Base-by-base conservation (phyloP, 2,888 invertebrate genomes). In the Lissonota sp. region DNA sequence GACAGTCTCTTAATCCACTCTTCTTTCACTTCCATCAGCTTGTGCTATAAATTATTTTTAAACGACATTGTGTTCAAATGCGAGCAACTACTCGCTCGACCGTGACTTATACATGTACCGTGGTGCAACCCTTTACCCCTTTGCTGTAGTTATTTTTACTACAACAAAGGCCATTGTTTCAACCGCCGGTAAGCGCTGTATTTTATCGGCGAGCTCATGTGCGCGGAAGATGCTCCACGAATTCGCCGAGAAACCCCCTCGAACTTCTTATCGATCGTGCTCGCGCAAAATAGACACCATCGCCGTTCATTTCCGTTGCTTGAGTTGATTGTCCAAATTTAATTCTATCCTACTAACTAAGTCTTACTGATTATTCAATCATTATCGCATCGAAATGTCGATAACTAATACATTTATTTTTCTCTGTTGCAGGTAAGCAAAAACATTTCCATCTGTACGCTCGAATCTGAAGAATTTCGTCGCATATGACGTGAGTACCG, bases 1-100 rank as follows among this genome's bases (percentile, higher is more conserved):
- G 78, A 72, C 64, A 74, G 73, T 63, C 82, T 69, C 83, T 82
- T 82, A 84, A 86, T 84, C 83, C 86, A 77, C 73, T 77, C 75
- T 67, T 81, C 63, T 60, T 70, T 62, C 63, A 55, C 62, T 82
- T 72, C 57, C 74, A 77, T 67, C 62, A 60, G 64, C 80, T 79
- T 66, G 26, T 26, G 66, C 69, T 84, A 85, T 86, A 85, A 86
- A 86, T 86, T 86, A 86, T 86, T 83, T 86, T 86, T 82, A 85
- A 86, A 83, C 74, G 83, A 81, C 84, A 82, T 84, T 85, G 85
- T 83, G 80, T 82, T 83, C 72, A 74, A 83, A 83, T 79, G 79
- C 80, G 51, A 37, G 55, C 66, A 64, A 64, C 26, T 26, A 58
- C 10, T 63, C 64, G 46, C 67, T 66, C 73, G 49, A 76, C 64